Evolutionary conservation across 2,797 vertebrate genomes (phyloP), one percentile per base, ranked within the genome.

Genomic region (Diceros bicornis): DNA sequence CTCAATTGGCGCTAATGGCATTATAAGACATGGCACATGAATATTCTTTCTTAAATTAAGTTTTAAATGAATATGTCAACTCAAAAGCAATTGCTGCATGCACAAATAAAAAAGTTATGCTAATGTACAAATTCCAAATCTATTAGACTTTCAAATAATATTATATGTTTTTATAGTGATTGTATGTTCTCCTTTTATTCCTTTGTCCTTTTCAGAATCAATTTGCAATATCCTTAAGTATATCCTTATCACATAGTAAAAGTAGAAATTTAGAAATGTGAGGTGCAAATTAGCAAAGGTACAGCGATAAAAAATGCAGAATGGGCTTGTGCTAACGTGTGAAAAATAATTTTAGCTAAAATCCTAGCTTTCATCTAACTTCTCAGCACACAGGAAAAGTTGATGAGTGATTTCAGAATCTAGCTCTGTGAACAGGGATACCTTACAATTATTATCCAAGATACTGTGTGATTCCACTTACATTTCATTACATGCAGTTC

Each of bases 41-140:
- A 64, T 88, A 94, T 75, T 78, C 37, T 94, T 93, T 75, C 62
- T 75, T 68, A 81, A 91, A 83, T 78, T 82, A 95, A 92, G 14
- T 71, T 92, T 92, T 96, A 83, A 94, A 78, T 61, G 29, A 75
- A 44, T 62, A 29, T 27, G 16, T 81, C 17, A 12, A 4, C 34
- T 91, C 41, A 92, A 61, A 94, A 75, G 16, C 87, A 93, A 66
- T 81, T 92, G 25, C 27, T 3, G 1, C 2, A 50, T 59, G 34
- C 21, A 91, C 61, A 89, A 89, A 84, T 82, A 77, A 97, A 96
- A 94, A 47, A 57, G 21, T 72, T 78, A 64, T 62, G 50, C 4
- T 89, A 83, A 55, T 50, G 9, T 57, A 16, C 32, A 59, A 88
- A 61, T 74, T 52, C 6, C 4, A 29, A 91, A 64, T 84, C 32